Evolutionary conservation across 2,113 vertebrate genomes (phyloP), one percentile per base, ranked within the genome.

Genomic region (Nerophis lumbriciformis): DNA sequence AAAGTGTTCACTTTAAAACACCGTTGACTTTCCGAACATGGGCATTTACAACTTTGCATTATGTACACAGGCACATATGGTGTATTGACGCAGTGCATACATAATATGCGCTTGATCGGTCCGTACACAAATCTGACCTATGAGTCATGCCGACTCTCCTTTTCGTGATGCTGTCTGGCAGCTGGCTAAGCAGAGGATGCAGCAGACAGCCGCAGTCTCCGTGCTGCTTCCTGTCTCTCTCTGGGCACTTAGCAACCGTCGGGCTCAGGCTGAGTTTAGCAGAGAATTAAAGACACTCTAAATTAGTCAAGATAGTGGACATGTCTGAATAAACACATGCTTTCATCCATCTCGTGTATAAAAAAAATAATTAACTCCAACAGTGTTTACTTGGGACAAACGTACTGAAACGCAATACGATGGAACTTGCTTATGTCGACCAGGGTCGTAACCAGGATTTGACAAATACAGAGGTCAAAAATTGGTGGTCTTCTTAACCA

Each of bases 201-300:
- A 73, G 79, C 82, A 84, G 85, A 88, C 81, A 80, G 76, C 79
- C 68, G 28, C 79, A 76, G 74, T 73, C 74, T 58, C 75, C 61
- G 64, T 80, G 75, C 72, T 72, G 66, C 72, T 84, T 85, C 81
- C 84, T 83, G 78, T 85, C 84, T 87, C 69, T 81, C 68, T 62
- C 62, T 56, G 75, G 73, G 73, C 83, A 85, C 85, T 85, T 82
- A 85, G 83, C 76, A 83, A 86, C 83, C 74, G 7, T 76, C 53
- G 62, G 61, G 62, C 66, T 61, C 62, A 61, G 68, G 49, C 60
- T 15, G 13, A 67, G 66, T 63, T 79, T 65, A 83, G 73, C 72
- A 47, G 16, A 81, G 78, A 73, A 84, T 85, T 82, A 83, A 69
- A 57, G 61, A 55, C 65, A 56, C 28, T 4, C 28, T 28, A 28